Evolutionary conservation across 2,888 invertebrate species (phyloP).

Genomic region (Agrotis puta): DNA sequence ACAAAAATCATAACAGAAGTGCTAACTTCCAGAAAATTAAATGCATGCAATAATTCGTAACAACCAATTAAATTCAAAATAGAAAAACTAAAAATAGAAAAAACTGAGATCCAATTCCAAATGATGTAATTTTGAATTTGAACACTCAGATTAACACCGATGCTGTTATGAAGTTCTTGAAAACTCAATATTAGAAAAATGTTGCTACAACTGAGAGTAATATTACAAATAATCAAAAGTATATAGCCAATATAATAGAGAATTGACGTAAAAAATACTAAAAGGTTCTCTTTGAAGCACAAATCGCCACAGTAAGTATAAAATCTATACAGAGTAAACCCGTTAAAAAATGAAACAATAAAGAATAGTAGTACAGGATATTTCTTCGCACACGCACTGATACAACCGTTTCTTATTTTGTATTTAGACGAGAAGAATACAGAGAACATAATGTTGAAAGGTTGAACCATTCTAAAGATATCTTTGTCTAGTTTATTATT

Average conservation of each 20-base stretch:
- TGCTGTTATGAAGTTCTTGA: neutral
- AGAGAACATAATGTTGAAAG: neutral
- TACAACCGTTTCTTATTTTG: neutral
- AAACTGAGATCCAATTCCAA: conserved; percentile 1
- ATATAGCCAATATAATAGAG: neutral
- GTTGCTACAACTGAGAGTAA: neutral
- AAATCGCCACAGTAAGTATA: too few relatives aligned
- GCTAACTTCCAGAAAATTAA: neutral
- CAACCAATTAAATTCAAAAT: neutral
- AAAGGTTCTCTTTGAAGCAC: too few relatives aligned
- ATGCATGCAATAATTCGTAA: too few relatives aligned
- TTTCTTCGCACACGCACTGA: neutral
- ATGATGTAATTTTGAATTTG: neutral
- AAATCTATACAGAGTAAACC: neutral
- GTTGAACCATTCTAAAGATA: neutral
- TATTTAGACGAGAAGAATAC: neutral
- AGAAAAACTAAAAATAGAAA: neutral
- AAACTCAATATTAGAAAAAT: neutral
- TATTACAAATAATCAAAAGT: neutral
- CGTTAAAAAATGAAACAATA: neutral
- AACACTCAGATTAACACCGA: neutral
- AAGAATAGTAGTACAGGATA: neutral
- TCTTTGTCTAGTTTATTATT: conserved; percentile 1
- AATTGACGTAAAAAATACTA: neutral
- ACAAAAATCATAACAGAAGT: too few relatives aligned